Conservation (phyloP, 1,140 invertebrate genomes). For the Pantala flavescens region DNA sequence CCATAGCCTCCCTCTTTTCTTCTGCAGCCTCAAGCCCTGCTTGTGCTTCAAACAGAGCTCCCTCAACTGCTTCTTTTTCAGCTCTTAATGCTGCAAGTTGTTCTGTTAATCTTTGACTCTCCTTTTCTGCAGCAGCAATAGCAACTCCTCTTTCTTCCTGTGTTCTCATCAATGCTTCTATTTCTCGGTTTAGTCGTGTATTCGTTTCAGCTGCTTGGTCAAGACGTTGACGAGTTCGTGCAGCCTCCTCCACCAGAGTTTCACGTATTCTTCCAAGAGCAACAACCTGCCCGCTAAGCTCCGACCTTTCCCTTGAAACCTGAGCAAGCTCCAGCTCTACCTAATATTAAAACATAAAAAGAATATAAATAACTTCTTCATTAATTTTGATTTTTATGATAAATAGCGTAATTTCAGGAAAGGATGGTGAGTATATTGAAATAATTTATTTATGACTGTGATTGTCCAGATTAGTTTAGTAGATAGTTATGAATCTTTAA, state of each 20-base stretch:
- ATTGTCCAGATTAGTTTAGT: too few species aligned
- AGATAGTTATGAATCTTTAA: too few species aligned
- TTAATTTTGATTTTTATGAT: not conserved
- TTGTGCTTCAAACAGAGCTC: conserved; percentile 67
- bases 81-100: conserved; percentile 58
- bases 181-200: conserved; percentile 57
- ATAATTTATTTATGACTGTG: too few species aligned
- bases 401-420: too few species aligned
- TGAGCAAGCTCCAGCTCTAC: conserved; percentile 52
- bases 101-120: conserved; percentile 63
- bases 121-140: conserved; percentile 63
- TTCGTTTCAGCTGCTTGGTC: conserved; percentile 71
- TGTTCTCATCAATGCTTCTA: conserved; percentile 70
- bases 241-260: conserved; percentile 60
- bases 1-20: conserved; percentile 54
- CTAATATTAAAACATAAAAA: too few species aligned
- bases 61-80: conserved; percentile 73
- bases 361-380: conserved; percentile 3
- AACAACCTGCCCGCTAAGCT: conserved; percentile 65
- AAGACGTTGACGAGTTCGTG: conserved; percentile 56
- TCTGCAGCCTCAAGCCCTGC: conserved; percentile 64
- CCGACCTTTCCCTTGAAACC: conserved; percentile 54
- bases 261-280: conserved; percentile 65
- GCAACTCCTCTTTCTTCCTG: conserved; percentile 66
- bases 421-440: too few species aligned